Evolutionary conservation across 2,888 invertebrate species (phyloP), one percentile per base, ranked within the genome.

Genomic region (Megastigmus dorsalis): DNA sequence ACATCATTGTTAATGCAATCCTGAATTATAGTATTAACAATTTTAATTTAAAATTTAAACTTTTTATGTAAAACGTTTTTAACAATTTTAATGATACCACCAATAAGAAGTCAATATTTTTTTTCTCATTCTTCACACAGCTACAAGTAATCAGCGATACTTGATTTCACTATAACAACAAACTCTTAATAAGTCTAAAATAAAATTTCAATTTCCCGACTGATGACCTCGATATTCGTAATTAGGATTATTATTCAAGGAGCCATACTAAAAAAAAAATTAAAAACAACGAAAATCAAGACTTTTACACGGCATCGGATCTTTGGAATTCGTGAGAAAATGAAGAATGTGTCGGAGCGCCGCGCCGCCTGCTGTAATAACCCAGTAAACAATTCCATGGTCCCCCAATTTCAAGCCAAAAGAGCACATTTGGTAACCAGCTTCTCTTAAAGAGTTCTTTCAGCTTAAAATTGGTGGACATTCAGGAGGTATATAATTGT

Each of bases 251-350:
- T 28, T 41, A 6, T 0, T 0, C 0, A n/a, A n/a, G 69, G 52
- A 1, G 0, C 0, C 18, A 18, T 1, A 1, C 0, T 6, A 52
- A 28, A 52, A 69, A 52, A 10, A 23, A 30, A 20, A 30, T 52
- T 69, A 41, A 69, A 69, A 69, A 52, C 23, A 20, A 3, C 0
- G n/a, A 69, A 13, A 54, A 54, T 30, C 13, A 3, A 4, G 5
- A 6, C 0, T 10, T 48, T 33, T 66, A 72, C 13, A 45, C n/a
- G 59, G n/a, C 3, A 7, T 5, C 13, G 0, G 13, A 59, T 20
- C 3, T 26, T 72, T 63, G 15, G 59, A 59, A 43, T 59, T 72
- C 52, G 52, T 72, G n/a, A n/a, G n/a, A n/a, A 66, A 72, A 60
- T 13, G 23, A 36, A 26, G 15, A 38, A n/a, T 15, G 38, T 9